A percentile compares a stretch with the other conserved stretches of the same genome.
Evolutionary conservation across 2,797 vertebrate species (phyloP).

Genomic region (Characodon lateralis): DNA sequence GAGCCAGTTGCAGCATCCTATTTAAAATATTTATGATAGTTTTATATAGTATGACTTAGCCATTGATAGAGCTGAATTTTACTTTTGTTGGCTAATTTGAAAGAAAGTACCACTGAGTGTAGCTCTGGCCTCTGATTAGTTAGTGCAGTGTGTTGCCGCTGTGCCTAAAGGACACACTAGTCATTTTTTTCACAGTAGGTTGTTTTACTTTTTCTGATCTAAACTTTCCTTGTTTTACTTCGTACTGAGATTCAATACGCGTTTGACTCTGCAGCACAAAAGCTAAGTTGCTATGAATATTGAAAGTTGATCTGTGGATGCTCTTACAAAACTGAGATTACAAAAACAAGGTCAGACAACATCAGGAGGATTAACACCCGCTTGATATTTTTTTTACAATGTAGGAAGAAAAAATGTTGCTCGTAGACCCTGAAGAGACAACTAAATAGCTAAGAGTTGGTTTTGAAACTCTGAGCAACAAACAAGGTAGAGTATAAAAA

Average conservation of each 20-base stretch:
- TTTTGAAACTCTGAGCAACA: background rate
- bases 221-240: too few relatives aligned
- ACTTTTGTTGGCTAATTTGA: background rate
- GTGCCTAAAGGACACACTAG: background rate
- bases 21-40: background rate
- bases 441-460: background rate
- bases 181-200: background rate
- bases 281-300: background rate
- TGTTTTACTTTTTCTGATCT: background rate
- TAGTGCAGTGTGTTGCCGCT: background rate
- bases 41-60: too few relatives aligned
- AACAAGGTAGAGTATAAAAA: background rate
- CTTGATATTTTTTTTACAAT: background rate
- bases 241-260: too few relatives aligned
- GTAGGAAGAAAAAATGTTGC: background rate
- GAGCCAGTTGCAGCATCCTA: background rate
- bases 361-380: background rate
- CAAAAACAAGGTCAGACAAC: background rate
- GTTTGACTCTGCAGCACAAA: too few relatives aligned
- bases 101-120: background rate
- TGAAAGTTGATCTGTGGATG: background rate
- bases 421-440: background rate
- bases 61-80: background rate
- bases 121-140: background rate
- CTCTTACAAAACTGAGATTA: background rate